Base-by-base conservation (phyloP, 2,888 invertebrate species). In the Choreutis nemorana region DNA sequence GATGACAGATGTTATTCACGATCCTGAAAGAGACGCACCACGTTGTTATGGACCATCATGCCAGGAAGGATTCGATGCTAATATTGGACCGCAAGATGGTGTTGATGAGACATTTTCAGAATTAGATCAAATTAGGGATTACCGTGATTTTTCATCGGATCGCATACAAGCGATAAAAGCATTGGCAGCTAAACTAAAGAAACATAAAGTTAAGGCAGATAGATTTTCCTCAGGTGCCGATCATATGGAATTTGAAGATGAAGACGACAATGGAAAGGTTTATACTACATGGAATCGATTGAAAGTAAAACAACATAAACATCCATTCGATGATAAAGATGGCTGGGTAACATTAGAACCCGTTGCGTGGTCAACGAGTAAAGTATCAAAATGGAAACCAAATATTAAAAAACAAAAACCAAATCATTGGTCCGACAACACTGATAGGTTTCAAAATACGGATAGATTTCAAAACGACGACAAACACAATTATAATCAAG, bases 281-380 rank as follows among this genome's bases (percentile, higher is more conserved):
- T 63, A 63, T 33, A 68, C 75, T 3, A 55, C 72, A 4, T 79
- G 83, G 83, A 81, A 82, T 53, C 54, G 79, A 37, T 34, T 83
- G 14, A 78, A 82, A 55, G 64, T 80, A 6, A 79, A 79, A 48
- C 79, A 79, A 44, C 81, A 82, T 35, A 79, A 83, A 35, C 82
- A 83, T 46, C 83, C 86, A 1, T 83, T 79, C 37, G 86, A 89
- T 32, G 86, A 89, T 39, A 83, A 85, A 45, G 86, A 86, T 31
- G 89, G 89, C 1, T 90, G 90, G 90, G 88, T 90, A 0, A 85
- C 87, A 1, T 58, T 90, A 31, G 90, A 90, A 40, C 89, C 86
- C 3, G 83, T 90, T 3, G 89, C 90, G 0, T 90, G 90, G 90
- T 89, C 89, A 0, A 83, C 87, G 7, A 89, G 89, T 42, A 89